Evolutionary conservation across 2,797 vertebrate species (phyloP), one percentile per base, ranked within the genome.

Genomic region (Platalea minor): DNA sequence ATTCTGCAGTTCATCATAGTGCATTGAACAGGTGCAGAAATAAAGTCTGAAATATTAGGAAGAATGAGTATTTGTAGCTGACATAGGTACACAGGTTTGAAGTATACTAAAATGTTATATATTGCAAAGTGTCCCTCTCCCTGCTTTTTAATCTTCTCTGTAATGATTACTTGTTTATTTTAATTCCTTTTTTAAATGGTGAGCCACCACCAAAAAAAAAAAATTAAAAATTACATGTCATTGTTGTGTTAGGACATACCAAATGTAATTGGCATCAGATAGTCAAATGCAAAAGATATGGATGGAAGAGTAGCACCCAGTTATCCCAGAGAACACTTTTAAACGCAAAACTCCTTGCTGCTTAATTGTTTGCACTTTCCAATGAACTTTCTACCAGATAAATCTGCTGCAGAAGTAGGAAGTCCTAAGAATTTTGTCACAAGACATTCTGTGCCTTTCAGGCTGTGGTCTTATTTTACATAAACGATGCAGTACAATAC

Each of bases 1-100:
- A 89, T 90, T 70, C 48, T 85, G 37, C 51, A 86, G 43, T 85
- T 96, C 53, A 78, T 92, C 85, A 65, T 7, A 56, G 28, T 39
- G 25, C 29, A 64, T 72, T 91, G 80, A 73, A 64, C 39, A 80
- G 45, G 35, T 45, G 67, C 46, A 84, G 63, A 95, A 82, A 33
- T 64, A 65, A 33, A 74, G 25, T 31, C 54, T 68, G 59, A 86
- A 83, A 48, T 56, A 72, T 54, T 82, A 37, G 2, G 53, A 82
- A 91, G 68, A 60, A 60, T 14, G 8, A 14, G 4, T 29, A 37
- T 48, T 82, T 85, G 6, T 37, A 64, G 29, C 2, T 92, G 20
- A 17, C 19, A 41, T 23, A 82, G 3, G 3, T 65, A 31, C 17
- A 9, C 0, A 26, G 1, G 6, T 53, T 26, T 69, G 39, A 82